phyloP scores from a whole-genome alignment of 2,113 vertebrate species.

The Microcebus jonahi region DNA sequence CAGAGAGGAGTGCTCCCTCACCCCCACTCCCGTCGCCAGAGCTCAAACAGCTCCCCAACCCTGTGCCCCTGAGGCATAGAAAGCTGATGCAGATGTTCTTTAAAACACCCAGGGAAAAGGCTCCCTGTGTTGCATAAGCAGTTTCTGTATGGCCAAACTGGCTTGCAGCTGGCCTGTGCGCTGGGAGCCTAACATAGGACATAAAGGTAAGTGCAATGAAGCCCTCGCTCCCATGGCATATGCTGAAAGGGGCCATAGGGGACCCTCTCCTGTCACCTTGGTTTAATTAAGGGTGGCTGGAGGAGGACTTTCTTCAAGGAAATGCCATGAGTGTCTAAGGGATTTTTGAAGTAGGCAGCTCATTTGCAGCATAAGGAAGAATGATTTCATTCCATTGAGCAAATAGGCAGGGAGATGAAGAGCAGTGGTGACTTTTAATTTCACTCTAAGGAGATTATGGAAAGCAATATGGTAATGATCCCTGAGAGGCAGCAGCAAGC shows the following conservation, averaged over 20 bases:
- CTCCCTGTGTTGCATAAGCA: neutral
- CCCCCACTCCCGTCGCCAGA: neutral
- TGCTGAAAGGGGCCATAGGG: neutral
- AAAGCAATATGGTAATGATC: conserved; percentile 66
- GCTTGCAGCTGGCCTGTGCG: neutral
- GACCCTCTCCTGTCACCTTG: neutral
- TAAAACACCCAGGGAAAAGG: neutral
- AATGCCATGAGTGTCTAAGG: conserved; percentile 46
- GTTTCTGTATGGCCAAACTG: neutral
- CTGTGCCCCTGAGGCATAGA: neutral
- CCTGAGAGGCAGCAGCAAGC: conserved; percentile 47
- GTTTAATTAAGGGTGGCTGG: conserved; percentile 63
- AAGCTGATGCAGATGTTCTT: neutral
- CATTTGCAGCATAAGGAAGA: conserved; percentile 61
- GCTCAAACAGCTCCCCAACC: neutral
- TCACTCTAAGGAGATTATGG: conserved; percentile 75
- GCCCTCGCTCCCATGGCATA: too few relatives aligned
- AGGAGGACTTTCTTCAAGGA: conserved; percentile 61
- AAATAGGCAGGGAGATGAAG: conserved; percentile 71
- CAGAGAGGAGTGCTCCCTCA: neutral
- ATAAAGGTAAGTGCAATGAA: neutral
- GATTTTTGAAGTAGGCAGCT: conserved; percentile 63
- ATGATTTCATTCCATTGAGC: conserved; percentile 61
- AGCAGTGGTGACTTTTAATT: conserved; percentile 75
- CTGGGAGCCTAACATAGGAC: neutral